Conservation (phyloP, 2,113 vertebrate genomes). For the Girardinichthys multiradiatus region DNA sequence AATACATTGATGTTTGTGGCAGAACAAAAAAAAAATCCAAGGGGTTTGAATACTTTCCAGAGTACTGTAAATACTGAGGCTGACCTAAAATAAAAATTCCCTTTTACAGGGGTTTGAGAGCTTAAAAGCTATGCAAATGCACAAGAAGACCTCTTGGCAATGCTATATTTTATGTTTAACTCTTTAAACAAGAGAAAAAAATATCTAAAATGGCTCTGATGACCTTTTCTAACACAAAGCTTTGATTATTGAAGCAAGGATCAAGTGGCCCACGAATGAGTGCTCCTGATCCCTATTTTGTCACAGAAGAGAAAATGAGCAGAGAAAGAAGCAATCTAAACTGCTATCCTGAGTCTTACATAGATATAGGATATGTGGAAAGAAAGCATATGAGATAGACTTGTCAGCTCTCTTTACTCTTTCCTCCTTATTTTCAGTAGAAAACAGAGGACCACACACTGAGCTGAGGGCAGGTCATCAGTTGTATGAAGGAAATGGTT, state of each 20-base stretch:
- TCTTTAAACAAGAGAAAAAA: neutral
- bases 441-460: slow-evolving; percentile 74
- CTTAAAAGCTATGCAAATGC: neutral
- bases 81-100: slow-evolving; percentile 18
- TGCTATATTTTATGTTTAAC: neutral
- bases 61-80: slow-evolving; percentile 9
- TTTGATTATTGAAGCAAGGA: neutral
- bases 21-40: neutral
- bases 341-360: slow-evolving; percentile 1
- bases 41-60: neutral
- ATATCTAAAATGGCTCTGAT: neutral
- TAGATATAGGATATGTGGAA: slow-evolving; percentile 25
- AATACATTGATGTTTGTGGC: neutral
- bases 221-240: neutral
- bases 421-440: slow-evolving; percentile 44
- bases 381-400: slow-evolving; percentile 42
- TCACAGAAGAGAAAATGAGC: slow-evolving; percentile 7
- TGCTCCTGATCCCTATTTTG: neutral
- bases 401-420: slow-evolving; percentile 44
- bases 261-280: slow-evolving; percentile 7
- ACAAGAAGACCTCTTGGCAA: neutral
- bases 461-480: slow-evolving; percentile 37
- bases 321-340: slow-evolving; percentile 14
- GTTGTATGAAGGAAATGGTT: slow-evolving; percentile 50
- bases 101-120: slow-evolving; percentile 19